A percentile compares a stretch with the other conserved stretches of the same genome.
phyloP scores from a whole-genome alignment of 2,888 invertebrate species.

The Hybos culiciformis region DNA sequence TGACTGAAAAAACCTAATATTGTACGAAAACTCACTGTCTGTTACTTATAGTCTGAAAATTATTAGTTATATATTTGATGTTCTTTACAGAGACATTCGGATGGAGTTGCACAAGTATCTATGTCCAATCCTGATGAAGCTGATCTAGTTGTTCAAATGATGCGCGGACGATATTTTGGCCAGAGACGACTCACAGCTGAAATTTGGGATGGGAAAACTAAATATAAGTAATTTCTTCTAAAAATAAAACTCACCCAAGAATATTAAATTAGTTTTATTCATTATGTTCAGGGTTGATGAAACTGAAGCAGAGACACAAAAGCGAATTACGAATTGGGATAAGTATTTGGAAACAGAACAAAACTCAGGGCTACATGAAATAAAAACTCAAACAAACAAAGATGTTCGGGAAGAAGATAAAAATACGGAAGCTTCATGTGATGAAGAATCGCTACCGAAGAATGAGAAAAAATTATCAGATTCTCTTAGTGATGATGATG shows the following conservation, averaged over 20 bases:
- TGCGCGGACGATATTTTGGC: slow-evolving; percentile 85
- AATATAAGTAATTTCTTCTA: slow-evolving; percentile 49
- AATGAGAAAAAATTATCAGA: too few species aligned
- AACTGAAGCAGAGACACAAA: slow-evolving; percentile 72
- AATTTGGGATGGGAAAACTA: slow-evolving; percentile 92
- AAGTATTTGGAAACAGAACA: slow-evolving; percentile 58
- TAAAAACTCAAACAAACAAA: background rate
- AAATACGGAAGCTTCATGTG: too few species aligned
- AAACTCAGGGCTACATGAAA: slow-evolving; percentile 12
- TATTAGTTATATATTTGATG: background rate
- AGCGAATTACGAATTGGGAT: slow-evolving; percentile 78
- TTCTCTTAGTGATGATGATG: background rate
- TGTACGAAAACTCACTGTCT: background rate
- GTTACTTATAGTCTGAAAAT: background rate
- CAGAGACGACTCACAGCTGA: slow-evolving; percentile 72
- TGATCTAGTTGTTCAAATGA: slow-evolving; percentile 71
- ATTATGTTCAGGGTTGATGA: slow-evolving; percentile 55
- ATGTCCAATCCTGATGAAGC: slow-evolving; percentile 86
- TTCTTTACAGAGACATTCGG: slow-evolving; percentile 60
- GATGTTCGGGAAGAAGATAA: background rate
- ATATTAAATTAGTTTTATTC: background rate
- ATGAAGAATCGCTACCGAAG: too few species aligned
- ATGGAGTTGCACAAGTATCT: slow-evolving; percentile 84
- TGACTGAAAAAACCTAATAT: background rate
- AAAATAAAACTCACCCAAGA: background rate